These are phyloP conservation scores for Cettia cetti DNA, from an alignment of 2,113 vertebrate species.

Conservation along the genomic window DNA sequence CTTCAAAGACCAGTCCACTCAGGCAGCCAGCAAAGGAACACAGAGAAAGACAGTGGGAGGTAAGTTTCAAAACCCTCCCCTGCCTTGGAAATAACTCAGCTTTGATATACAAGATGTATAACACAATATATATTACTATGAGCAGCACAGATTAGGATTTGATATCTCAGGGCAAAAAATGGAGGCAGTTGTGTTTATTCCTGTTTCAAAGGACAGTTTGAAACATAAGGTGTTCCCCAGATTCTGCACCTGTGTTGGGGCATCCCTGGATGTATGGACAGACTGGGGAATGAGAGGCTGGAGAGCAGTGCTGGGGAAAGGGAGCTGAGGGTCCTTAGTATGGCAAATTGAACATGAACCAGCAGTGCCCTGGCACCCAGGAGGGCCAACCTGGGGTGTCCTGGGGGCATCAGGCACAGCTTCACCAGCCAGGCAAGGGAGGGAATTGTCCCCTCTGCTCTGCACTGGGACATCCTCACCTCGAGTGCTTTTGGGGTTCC, in stretches of 20 bases:
- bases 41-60: not conserved
- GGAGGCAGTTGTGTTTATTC: not conserved
- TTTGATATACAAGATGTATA: not conserved
- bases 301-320: fast-evolving
- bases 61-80: not conserved
- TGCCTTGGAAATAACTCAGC: not conserved
- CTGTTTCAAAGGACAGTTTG: not conserved
- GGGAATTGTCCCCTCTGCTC: not conserved
- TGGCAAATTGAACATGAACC: not conserved
- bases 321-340: not conserved
- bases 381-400: not conserved
- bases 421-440: fast-evolving
- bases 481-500: fast-evolving
- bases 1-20: not conserved
- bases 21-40: not conserved
- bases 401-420: not conserved
- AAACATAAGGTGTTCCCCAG: not conserved
- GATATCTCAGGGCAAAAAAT: not conserved
- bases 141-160: not conserved
- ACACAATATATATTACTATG: not conserved
- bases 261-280: not conserved
- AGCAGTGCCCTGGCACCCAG: not conserved
- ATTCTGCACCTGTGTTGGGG: not conserved
- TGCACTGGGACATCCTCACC: fast-evolving
- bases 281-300: not conserved